Conservation (phyloP, 2,113 vertebrate genomes). For the Condylura cristata region DNA sequence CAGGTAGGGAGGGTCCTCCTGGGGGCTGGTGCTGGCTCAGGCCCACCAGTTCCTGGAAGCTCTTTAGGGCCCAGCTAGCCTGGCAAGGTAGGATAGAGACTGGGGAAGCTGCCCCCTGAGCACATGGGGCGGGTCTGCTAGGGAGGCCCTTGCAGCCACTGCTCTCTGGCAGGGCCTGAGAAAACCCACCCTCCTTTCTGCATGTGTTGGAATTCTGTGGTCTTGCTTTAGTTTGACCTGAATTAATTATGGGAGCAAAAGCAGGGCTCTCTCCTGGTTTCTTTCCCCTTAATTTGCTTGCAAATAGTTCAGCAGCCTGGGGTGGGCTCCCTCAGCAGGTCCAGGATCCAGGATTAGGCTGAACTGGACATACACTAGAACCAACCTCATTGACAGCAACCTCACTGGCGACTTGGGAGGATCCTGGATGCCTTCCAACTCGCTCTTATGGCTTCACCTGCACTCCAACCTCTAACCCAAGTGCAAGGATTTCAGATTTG, state of each 20-base stretch:
- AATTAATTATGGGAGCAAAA: background rate
- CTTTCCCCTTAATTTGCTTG: background rate
- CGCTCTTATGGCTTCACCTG: background rate
- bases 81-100: too few relatives aligned
- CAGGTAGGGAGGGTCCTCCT: too few relatives aligned
- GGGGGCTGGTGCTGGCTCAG: too few relatives aligned
- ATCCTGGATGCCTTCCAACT: too few relatives aligned
- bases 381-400: rapidly evolving
- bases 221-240: background rate
- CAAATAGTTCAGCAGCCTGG: background rate
- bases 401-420: rapidly evolving
- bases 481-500: background rate
- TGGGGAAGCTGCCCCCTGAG: rapidly evolving
- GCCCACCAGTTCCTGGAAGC: too few relatives aligned
- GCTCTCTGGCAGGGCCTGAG: background rate
- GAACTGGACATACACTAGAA: rapidly evolving
- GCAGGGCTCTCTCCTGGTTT: background rate
- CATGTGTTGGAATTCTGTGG: background rate
- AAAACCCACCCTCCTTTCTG: background rate
- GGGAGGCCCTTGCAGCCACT: background rate
- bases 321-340: rapidly evolving
- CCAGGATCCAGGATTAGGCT: background rate
- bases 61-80: background rate
- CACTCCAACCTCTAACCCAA: background rate
- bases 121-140: background rate